Percentiles rank a stretch among this genome's conserved stretches.
Conservation (phyloP, 1,140 invertebrate species). For the Halesus radiatus region DNA sequence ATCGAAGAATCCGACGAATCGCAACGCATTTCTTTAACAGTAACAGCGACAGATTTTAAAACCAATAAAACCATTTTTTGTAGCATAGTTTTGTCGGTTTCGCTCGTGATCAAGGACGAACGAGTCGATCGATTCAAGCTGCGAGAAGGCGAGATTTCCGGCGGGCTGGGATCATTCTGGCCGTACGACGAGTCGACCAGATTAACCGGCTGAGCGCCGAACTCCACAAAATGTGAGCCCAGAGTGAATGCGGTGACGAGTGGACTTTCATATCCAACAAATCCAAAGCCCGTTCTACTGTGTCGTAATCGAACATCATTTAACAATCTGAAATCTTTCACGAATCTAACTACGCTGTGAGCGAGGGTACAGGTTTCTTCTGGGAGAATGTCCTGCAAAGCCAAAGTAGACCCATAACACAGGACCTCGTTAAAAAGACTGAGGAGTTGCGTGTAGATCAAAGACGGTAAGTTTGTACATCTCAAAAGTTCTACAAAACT, state of each 20-base stretch:
- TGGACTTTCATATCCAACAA: constrained; percentile 70
- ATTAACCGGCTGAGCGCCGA: constrained; percentile 11
- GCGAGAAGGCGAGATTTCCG: constrained; percentile 60
- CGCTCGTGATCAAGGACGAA: constrained; percentile 60
- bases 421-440: constrained; percentile 89
- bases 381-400: constrained; percentile 86
- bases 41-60: constrained; percentile 90
- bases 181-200: constrained; percentile 13
- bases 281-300: constrained; percentile 70
- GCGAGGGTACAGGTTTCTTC: constrained; percentile 90
- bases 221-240: constrained; percentile 29
- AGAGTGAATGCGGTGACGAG: constrained; percentile 39
- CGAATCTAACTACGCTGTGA: constrained; percentile 85
- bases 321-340: constrained; percentile 87
- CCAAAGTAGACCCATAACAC: constrained; percentile 90
- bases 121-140: constrained; percentile 60
- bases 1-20: constrained; percentile 87
- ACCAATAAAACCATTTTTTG: constrained; percentile 89
- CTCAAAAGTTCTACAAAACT: constrained; percentile 82
- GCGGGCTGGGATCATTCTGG: constrained; percentile 58
- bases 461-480: constrained; percentile 79
- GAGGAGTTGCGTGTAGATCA: constrained; percentile 87
- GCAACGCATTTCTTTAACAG: constrained; percentile 89
- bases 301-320: constrained; percentile 70
- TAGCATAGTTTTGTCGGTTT: constrained; percentile 79